A percentile compares a stretch with the other conserved stretches of the same genome.
These are phyloP conservation scores for Okamejei kenojei DNA, from an alignment of 2,797 vertebrate genomes.

Conservation along the genomic window DNA sequence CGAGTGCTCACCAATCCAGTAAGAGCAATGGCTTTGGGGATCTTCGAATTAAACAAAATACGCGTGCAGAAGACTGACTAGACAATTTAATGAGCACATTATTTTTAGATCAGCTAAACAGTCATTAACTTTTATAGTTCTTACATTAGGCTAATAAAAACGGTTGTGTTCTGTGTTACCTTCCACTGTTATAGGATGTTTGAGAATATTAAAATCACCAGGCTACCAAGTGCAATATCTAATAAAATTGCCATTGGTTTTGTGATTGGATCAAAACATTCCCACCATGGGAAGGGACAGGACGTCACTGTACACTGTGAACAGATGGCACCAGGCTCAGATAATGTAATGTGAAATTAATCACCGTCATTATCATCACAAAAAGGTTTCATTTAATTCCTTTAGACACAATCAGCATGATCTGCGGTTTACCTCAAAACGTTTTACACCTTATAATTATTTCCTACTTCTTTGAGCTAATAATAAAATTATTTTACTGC, in stretches of 20 bases:
- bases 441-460: conserved; percentile 37
- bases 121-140: conserved; percentile 37
- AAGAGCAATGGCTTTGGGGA: conserved; percentile 2
- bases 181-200: neutral
- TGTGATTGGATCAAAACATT: conserved; percentile 38
- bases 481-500: conserved; percentile 32
- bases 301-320: neutral
- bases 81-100: conserved; percentile 38
- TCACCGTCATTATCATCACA: conserved; percentile 42
- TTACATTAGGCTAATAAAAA: conserved; percentile 34
- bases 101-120: conserved; percentile 34
- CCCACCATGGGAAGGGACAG: conserved; percentile 4
- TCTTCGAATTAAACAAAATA: conserved; percentile 18
- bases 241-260: conserved; percentile 33
- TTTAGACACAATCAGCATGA: conserved; percentile 37
- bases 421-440: conserved; percentile 14
- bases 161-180: neutral
- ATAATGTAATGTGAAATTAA: conserved; percentile 42
- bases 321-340: conserved; percentile 16
- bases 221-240: neutral
- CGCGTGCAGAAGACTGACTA: neutral
- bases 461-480: conserved; percentile 10
- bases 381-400: conserved; percentile 39
- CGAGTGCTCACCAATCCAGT: neutral
- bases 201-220: neutral